Evolutionary conservation across 92 coral and sea anemone species (phyloP), one percentile per base, ranked within the genome.

Genomic region (Muricea muricata): DNA sequence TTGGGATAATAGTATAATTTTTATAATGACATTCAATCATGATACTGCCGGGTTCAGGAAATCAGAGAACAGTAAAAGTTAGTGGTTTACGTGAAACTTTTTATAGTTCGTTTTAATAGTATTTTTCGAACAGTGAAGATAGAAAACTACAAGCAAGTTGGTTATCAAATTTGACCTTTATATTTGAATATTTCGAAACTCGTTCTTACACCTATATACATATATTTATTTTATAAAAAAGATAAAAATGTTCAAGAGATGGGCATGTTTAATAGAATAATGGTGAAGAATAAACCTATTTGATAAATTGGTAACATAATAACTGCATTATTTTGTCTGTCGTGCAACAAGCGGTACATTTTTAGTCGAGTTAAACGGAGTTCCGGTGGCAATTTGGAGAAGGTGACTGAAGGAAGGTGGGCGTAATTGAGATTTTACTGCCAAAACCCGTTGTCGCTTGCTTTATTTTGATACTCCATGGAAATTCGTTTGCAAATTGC

Each of bases 171-270:
- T 8, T 48, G 18, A 48, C 60, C 4, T 52, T 52, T 52, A 52
- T 52, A 52, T 0, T 52, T 52, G 60, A 52, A 52, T 20, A 52
- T 52, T 52, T 63, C 70, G 70, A 28, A 4, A 63, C 9, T 63
- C 70, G 37, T 63, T 63, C 70, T 63, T 63, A 32, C 70, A 63
- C 70, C 70, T 63, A 63, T n/a, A n/a, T 9, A 63, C 70, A 63
- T 30, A 63, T 63, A 63, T 63, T 63, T 63, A 63, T 63, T 63
- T 63, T 63, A 4, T 18, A 63, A 28, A n/a, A 63, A 63, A 28
- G 70, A 63, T 28, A 63, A 63, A 63, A 63, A 32, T 63, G 30
- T 63, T 63, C 70, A 52, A 9, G 18, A 52, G 60, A 52, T 9
- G 70, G 70, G 34, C 3, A 63, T 63, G 70, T 28, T 63, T 29